A percentile compares a stretch with the other conserved stretches of the same genome.
phyloP scores from a whole-genome alignment of 2,113 vertebrate species.

The Pangasianodon gigas region DNA sequence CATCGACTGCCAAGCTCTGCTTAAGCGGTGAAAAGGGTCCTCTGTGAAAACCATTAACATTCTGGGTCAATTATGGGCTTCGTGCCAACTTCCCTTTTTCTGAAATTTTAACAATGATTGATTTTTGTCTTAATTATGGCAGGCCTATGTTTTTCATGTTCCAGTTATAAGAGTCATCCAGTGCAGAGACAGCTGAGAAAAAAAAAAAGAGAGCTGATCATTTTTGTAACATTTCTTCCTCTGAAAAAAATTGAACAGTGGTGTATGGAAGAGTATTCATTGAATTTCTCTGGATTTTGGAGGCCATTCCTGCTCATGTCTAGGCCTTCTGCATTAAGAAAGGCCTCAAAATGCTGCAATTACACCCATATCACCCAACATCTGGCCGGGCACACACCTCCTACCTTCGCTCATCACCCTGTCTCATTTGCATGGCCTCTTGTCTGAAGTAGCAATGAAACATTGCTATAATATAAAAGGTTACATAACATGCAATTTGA shows the following conservation, averaged over 20 bases:
- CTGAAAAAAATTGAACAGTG: constrained; percentile 66
- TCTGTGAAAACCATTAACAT: constrained; percentile 65
- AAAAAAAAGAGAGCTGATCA: constrained; percentile 36
- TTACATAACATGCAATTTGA: constrained; percentile 57
- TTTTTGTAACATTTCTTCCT: constrained; percentile 66
- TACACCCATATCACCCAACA: constrained; percentile 38
- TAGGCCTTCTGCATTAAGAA: constrained; percentile 46
- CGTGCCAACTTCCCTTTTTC: constrained; percentile 68
- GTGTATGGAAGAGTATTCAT: constrained; percentile 52
- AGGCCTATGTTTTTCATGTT: constrained; percentile 66
- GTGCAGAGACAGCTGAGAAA: neutral
- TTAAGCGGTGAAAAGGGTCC: constrained; percentile 61
- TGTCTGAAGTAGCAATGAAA: constrained; percentile 50
- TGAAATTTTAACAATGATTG: constrained; percentile 68
- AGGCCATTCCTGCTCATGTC: constrained; percentile 62
- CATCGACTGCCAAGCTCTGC: constrained; percentile 53
- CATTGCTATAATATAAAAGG: constrained; percentile 53
- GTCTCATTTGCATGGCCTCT: constrained; percentile 52
- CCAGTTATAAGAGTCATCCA: constrained; percentile 62
- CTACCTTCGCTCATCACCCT: constrained; percentile 60
- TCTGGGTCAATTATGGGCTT: constrained; percentile 71
- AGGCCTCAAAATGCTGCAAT: constrained; percentile 62
- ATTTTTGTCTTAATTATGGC: constrained; percentile 73
- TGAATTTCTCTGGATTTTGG: constrained; percentile 65
- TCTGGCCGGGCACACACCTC: constrained; percentile 45